Conservation (phyloP, 2,888 invertebrate species). For the Ceraclea dissimilis region DNA sequence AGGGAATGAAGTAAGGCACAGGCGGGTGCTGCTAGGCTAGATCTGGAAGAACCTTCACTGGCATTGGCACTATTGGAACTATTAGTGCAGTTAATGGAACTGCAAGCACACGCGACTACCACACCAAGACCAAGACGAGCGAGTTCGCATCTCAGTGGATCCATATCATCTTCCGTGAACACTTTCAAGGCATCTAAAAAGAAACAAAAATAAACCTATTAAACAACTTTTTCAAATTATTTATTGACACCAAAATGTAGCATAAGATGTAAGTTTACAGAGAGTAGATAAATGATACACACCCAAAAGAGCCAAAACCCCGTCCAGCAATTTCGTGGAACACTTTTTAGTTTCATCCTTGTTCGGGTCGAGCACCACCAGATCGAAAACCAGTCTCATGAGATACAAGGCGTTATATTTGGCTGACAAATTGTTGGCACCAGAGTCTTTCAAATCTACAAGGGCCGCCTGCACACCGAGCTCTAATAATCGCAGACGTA, state of each 20-base stretch:
- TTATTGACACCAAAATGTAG: too few species aligned
- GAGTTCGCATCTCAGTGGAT: constrained; percentile 28
- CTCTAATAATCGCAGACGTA: constrained; percentile 48
- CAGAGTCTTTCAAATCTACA: constrained; percentile 48
- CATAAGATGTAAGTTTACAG: too few species aligned
- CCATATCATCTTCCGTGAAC: constrained; percentile 20
- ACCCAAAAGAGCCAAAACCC: constrained; percentile 42
- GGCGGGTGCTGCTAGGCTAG: constrained; percentile 52
- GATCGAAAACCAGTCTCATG: constrained; percentile 50
- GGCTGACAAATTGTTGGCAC: constrained; percentile 33
- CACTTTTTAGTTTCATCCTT: constrained; percentile 45
- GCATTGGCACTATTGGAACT: background rate
- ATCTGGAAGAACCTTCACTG: constrained; percentile 22
- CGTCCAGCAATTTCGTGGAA: constrained; percentile 48
- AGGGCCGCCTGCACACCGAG: constrained; percentile 52
- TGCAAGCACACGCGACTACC: constrained; percentile 29
- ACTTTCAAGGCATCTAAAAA: constrained; percentile 23
- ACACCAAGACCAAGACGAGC: constrained; percentile 55
- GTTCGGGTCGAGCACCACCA: constrained; percentile 47
- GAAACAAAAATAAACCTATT: background rate
- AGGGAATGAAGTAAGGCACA: constrained; percentile 53
- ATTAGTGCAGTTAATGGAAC: background rate
- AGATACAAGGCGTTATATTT: constrained; percentile 47
- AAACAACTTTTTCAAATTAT: too few species aligned
- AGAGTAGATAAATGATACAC: background rate